phyloP scores from a whole-genome alignment of 1,140 invertebrate species.

The Geopemphigus sp. region DNA sequence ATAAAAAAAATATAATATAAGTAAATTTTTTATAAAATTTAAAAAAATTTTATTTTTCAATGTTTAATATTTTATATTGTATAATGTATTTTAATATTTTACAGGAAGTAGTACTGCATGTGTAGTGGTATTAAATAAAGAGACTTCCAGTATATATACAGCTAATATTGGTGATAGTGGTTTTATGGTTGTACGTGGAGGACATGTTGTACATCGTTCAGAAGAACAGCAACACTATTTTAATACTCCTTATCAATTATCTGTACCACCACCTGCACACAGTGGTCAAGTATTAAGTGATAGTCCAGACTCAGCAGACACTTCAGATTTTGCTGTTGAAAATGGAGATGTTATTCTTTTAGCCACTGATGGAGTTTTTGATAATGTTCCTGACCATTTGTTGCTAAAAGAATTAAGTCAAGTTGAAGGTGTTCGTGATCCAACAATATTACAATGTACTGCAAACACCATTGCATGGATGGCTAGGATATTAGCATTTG shows the following conservation, averaged over 20 bases:
- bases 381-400: slow-evolving; percentile 90
- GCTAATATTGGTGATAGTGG: slow-evolving; percentile 99
- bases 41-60: too few species aligned
- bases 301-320: slow-evolving; percentile 88
- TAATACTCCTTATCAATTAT: slow-evolving; percentile 96
- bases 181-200: slow-evolving; percentile 85
- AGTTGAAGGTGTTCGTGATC: slow-evolving; percentile 65
- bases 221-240: slow-evolving; percentile 98
- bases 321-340: slow-evolving; percentile 84
- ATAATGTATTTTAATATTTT: slow-evolving; percentile 52
- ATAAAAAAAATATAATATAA: too few species aligned
- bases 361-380: slow-evolving; percentile 96
- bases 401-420: slow-evolving; percentile 72
- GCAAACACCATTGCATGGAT: slow-evolving; percentile 93
- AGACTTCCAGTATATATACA: slow-evolving; percentile 84
- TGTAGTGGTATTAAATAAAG: slow-evolving; percentile 86
- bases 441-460: slow-evolving; percentile 76
- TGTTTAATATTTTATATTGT: too few species aligned
- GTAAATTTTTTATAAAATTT: too few species aligned
- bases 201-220: slow-evolving; percentile 83
- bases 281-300: slow-evolving; percentile 81
- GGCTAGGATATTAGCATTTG: slow-evolving; percentile 88
- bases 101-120: slow-evolving; percentile 95
- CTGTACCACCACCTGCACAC: slow-evolving; percentile 85
- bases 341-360: slow-evolving; percentile 94